These are phyloP conservation scores for Cheilosia scutellata DNA, from an alignment of 2,888 invertebrate species.

Conservation along the genomic window DNA sequence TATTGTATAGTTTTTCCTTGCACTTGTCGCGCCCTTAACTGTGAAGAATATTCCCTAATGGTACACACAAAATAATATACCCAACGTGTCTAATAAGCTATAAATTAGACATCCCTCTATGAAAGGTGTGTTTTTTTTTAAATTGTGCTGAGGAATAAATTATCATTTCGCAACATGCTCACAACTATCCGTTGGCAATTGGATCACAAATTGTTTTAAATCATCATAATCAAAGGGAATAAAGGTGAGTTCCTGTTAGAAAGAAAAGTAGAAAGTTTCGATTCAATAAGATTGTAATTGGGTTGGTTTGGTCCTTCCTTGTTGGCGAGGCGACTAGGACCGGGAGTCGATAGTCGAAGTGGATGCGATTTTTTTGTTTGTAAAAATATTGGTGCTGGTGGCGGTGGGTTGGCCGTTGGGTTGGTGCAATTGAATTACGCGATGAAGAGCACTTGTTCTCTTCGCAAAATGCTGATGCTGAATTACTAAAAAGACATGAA, in stretches of 20 bases:
- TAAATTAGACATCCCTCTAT: conserved; percentile 39
- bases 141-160: conserved; percentile 45
- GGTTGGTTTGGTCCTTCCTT: no score
- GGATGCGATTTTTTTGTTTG: not conserved
- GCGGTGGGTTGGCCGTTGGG: no score
- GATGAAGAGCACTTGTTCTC: no score
- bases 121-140: conserved; percentile 30
- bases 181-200: conserved; percentile 53
- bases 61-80: conserved; percentile 35
- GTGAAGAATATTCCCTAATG: conserved; percentile 43
- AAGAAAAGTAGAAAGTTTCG: no score
- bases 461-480: not conserved
- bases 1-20: conserved; percentile 37
- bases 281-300: not conserved
- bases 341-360: not conserved
- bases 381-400: no score
- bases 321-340: no score
- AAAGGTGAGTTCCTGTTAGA: conserved; percentile 40
- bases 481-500: conserved; percentile 19
- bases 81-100: conserved; percentile 34
- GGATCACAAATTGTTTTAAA: conserved; percentile 47
- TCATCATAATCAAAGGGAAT: not conserved
- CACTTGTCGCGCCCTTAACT: conserved; percentile 69
- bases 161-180: conserved; percentile 59
- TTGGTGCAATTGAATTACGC: no score